Evolutionary conservation across 1,140 invertebrate species (phyloP).

Genomic region (Drosophila setifemur): DNA sequence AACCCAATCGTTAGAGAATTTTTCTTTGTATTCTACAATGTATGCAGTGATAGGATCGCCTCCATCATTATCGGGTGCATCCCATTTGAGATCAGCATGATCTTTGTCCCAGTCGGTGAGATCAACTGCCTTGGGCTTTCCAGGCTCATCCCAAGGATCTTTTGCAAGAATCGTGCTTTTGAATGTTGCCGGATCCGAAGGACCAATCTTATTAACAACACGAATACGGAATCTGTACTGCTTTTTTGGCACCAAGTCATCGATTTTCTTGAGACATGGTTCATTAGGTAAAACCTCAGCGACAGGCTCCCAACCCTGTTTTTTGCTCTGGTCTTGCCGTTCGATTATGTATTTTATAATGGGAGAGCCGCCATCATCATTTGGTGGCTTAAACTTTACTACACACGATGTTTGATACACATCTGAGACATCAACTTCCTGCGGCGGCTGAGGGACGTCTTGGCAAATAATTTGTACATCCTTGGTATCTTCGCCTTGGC

Average conservation of each 20-base stretch:
- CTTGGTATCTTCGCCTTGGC: slow-evolving; percentile 93
- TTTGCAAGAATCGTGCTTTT: slow-evolving; percentile 95
- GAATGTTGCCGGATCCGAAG: slow-evolving; percentile 94
- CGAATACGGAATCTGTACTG: slow-evolving; percentile 97
- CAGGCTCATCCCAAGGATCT: slow-evolving; percentile 98
- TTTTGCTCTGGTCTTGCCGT: slow-evolving; percentile 94
- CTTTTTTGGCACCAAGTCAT: slow-evolving; percentile 93
- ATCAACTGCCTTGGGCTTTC: slow-evolving; percentile 94
- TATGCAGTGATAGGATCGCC: slow-evolving; percentile 97
- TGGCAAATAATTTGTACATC: slow-evolving; percentile 94
- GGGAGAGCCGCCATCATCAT: slow-evolving; percentile 96
- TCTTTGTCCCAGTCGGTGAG: slow-evolving; percentile 98
- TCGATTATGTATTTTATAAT: slow-evolving; percentile 97
- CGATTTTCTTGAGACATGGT: slow-evolving; percentile 91
- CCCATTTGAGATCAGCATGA: slow-evolving; percentile 96
- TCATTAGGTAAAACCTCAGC: slow-evolving; percentile 88
- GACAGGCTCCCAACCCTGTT: slow-evolving; percentile 94
- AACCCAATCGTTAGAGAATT: slow-evolving; percentile 95
- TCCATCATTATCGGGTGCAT: slow-evolving; percentile 94
- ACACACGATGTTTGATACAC: slow-evolving; percentile 96
- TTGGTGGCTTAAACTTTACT: slow-evolving; percentile 94
- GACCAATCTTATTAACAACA: slow-evolving; percentile 95
- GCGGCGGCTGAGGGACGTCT: slow-evolving; percentile 94
- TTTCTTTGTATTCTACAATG: slow-evolving; percentile 96
- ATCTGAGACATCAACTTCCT: slow-evolving; percentile 95